Conservation (phyloP, 2,113 vertebrate species). For the Vulpes vulpes region DNA sequence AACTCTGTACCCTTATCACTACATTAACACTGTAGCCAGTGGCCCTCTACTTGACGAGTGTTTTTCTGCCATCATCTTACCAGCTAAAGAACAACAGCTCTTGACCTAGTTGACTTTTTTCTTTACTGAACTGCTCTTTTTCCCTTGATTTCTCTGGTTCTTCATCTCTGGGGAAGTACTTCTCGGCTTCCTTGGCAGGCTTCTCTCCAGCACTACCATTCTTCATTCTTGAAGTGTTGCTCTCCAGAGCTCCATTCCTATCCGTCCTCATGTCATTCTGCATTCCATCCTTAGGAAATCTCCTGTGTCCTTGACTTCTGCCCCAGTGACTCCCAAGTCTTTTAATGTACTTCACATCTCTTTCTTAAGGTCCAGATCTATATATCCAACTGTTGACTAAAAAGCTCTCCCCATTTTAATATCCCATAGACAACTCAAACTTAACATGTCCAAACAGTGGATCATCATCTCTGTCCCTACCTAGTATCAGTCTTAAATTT, state of each 20-base stretch:
- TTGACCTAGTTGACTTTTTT: not conserved
- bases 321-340: not conserved
- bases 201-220: not conserved
- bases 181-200: not conserved
- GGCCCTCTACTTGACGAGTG: not conserved
- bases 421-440: not conserved
- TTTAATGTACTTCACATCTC: not conserved
- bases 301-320: not conserved
- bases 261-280: not conserved
- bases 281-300: not conserved
- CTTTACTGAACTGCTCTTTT: not conserved
- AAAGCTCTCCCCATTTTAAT: not conserved
- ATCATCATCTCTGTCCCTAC: not conserved
- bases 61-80: not conserved
- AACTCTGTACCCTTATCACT: not conserved
- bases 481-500: not conserved
- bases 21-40: not conserved
- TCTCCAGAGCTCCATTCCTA: not conserved
- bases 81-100: not conserved
- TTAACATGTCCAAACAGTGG: not conserved
- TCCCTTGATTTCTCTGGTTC: not conserved
- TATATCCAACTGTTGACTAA: not conserved
- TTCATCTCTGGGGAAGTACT: not conserved
- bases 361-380: not conserved
- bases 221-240: not conserved